Conservation (phyloP, 2,797 vertebrate genomes). For the Siniperca scherzeri region DNA sequence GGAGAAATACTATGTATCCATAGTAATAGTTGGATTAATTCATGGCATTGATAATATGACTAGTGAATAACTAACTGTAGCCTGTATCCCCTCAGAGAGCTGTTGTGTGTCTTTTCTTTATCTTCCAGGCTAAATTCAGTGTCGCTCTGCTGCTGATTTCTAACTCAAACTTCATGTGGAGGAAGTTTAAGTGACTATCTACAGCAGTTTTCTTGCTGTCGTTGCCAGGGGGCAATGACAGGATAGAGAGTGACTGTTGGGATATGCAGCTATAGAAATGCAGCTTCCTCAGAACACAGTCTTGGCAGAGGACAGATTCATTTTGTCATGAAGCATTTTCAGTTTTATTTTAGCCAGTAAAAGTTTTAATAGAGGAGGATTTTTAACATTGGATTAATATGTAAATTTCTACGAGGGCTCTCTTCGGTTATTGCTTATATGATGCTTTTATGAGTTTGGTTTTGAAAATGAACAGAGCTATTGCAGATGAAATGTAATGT, state of each 20-base stretch:
- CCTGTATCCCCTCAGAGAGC: not conserved
- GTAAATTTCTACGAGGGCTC: constrained; percentile 85
- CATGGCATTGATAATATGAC: not conserved
- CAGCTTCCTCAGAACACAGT: constrained; percentile 71
- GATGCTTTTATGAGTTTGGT: constrained; percentile 89
- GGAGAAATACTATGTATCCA: not conserved
- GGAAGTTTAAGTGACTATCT: constrained; percentile 50
- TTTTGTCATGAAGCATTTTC: constrained; percentile 85
- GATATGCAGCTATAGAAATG: constrained; percentile 60
- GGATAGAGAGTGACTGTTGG: constrained; percentile 28
- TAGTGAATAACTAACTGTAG: not conserved
- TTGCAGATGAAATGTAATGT: constrained; percentile 79
- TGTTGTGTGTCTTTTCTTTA: constrained; percentile 25
- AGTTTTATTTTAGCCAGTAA: constrained; percentile 86
- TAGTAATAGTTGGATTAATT: not conserved
- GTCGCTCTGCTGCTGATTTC: constrained; percentile 45
- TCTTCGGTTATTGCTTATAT: constrained; percentile 83
- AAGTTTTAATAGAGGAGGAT: constrained; percentile 83
- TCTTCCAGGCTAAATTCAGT: constrained; percentile 18
- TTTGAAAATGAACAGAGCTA: constrained; percentile 85
- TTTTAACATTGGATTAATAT: constrained; percentile 89
- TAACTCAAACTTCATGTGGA: constrained; percentile 21
- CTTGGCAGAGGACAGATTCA: constrained; percentile 79
- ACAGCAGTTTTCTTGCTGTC: not conserved
- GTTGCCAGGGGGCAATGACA: no score